Conservation (phyloP, 2,113 vertebrate genomes). For the Solea senegalensis region DNA sequence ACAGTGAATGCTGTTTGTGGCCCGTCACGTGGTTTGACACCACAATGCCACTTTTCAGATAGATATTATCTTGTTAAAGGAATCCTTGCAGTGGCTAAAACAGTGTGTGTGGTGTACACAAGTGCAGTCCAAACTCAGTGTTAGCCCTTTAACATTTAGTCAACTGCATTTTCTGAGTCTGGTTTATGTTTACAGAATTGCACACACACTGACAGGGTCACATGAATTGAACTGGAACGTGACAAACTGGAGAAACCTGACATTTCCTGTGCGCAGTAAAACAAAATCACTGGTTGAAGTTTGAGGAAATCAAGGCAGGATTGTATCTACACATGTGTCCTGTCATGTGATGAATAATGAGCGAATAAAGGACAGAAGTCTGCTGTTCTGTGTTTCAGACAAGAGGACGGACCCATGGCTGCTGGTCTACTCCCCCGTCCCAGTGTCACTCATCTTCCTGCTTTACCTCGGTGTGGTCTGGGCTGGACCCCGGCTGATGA, state of each 20-base stretch:
- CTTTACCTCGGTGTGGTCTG: conserved; percentile 72
- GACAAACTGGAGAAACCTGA: neutral
- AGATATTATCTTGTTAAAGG: conserved; percentile 13
- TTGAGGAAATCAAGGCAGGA: neutral
- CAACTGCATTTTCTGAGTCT: neutral
- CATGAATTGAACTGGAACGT: neutral
- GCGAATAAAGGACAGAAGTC: too few species aligned
- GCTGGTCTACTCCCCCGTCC: conserved; percentile 76
- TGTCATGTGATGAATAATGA: neutral
- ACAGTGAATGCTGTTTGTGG: conserved; percentile 50
- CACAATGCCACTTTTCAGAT: neutral
- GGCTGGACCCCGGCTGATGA: conserved; percentile 70
- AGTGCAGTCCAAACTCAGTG: too few species aligned
- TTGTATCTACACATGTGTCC: neutral
- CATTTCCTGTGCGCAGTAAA: neutral
- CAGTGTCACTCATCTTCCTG: conserved; percentile 67
- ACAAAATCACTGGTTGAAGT: neutral
- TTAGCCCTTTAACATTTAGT: neutral
- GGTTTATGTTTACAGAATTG: neutral
- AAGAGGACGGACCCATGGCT: conserved; percentile 79
- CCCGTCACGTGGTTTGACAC: conserved; percentile 24
- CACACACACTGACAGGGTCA: neutral
- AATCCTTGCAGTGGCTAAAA: neutral
- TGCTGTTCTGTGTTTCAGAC: conserved; percentile 68
- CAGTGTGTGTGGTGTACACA: neutral